Base-by-base conservation (phyloP, 2,797 vertebrate genomes). In the Channa striata region DNA sequence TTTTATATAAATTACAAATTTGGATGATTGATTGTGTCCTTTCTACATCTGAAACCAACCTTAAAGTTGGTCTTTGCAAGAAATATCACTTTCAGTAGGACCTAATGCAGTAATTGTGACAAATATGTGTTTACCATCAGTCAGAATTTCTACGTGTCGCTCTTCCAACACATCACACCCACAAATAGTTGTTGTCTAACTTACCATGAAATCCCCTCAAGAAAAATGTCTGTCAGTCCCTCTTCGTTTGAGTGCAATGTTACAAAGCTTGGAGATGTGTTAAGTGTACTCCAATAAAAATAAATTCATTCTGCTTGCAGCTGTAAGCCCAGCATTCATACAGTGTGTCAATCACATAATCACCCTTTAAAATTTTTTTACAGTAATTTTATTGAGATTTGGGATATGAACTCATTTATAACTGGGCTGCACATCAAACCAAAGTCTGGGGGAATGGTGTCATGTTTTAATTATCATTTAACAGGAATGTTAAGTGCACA, bases 391-490 rank as follows among this genome's bases (percentile, higher is more conserved):
- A 72, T 59, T 39, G 72, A 74, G 81, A 81, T 84, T 86, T 78
- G 74, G 80, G 75, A 86, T 81, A 54, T 72, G 79, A 84, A 70
- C 75, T 85, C 70, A 88, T 89, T 91, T 80, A 56, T 65, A 85
- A 85, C 79, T 70, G 84, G 70, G 73, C 69, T 39, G n/a, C 59
- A 77, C 78, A 82, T 83, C 80, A 86, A 82, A 86, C 74, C 23
- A 17, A 80, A 75, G 66, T 65, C 72, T 66, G 49, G 36, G 69
- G 72, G 72, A 86, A 74, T 78, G 21, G 17, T 71, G 69, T 74
- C 78, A 74, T 82, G 79, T 83, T 91, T 87, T 87, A 90, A 89
- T 89, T 83, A 86, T 84, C 52, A 20, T 87, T 82, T 73, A 87
- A 83, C 71, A 80, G 74, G 23, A 79, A 65, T 67, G 59, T 82